phyloP scores from a whole-genome alignment of 1,140 invertebrate genomes.

The Arctopsyche grandis region DNA sequence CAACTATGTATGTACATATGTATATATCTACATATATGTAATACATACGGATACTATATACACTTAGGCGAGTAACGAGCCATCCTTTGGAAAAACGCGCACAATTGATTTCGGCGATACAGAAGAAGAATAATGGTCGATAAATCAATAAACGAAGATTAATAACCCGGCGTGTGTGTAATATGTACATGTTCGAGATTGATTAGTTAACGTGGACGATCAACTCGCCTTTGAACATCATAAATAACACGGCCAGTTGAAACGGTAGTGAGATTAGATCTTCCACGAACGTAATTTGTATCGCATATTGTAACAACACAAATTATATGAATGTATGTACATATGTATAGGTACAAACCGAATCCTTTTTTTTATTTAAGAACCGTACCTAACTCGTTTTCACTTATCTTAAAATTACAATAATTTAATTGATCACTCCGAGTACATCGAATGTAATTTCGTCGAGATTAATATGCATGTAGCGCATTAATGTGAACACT shows the following conservation, averaged over 20 bases:
- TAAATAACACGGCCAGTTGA: slow-evolving; percentile 12
- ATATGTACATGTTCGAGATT: slow-evolving; percentile 14
- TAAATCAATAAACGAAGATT: slow-evolving; percentile 24
- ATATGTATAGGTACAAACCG: too few species aligned
- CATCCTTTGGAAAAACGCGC: slow-evolving; percentile 1
- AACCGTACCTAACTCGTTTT: too few species aligned
- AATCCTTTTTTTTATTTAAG: too few species aligned
- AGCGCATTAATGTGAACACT: too few species aligned
- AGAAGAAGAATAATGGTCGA: slow-evolving; percentile 10
- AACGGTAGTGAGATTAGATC: slow-evolving; percentile 21
- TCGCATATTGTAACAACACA: neutral
- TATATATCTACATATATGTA: too few species aligned
- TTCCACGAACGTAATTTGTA: slow-evolving; percentile 19
- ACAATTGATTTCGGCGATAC: slow-evolving; percentile 18
- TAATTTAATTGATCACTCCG: too few species aligned
- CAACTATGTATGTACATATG: too few species aligned
- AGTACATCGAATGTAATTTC: too few species aligned
- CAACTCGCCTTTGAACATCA: slow-evolving; percentile 1
- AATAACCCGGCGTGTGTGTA: neutral
- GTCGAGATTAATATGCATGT: too few species aligned
- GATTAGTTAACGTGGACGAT: slow-evolving; percentile 21
- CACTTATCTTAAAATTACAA: too few species aligned
- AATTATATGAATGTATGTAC: too few species aligned
- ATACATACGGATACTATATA: too few species aligned
- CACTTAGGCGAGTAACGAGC: neutral